Evolutionary conservation across 2,797 vertebrate genomes (phyloP), one percentile per base, ranked within the genome.

Genomic region (Serranus cabrilla): DNA sequence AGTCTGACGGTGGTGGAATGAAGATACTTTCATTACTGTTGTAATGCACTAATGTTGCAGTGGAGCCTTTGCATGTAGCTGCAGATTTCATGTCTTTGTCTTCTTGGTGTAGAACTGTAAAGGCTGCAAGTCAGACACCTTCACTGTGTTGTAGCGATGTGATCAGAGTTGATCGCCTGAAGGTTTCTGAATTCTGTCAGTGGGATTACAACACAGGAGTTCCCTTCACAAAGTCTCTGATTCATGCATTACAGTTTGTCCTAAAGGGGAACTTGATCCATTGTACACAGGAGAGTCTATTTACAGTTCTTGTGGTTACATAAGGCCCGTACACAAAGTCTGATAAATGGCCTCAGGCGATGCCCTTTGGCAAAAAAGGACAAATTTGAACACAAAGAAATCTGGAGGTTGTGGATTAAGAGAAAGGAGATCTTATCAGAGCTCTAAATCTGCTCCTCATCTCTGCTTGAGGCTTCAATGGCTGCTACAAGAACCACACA

Each of bases 61-160:
- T 14, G 12, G 2, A 34, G 14, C 2, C 17, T 57, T 42, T 47
- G 13, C n/a, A 37, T 0, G 0, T 9, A 39, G 9, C n/a, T 40
- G 2, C 17, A 74, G 51, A 52, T 45, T 47, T 25, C 14, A 23
- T 13, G 17, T 50, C n/a, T 37, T 3, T 45, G 18, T 67, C 21
- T 23, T 42, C 10, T 51, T n/a, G 7, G 2, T 39, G 6, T 47
- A 47, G n/a, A 21, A 13, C 16, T 65, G 13, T 20, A 21, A 43
- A 17, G 16, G 21, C 31, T 34, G 50, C 18, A n/a, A 31, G 25
- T 47, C 58, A 25, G 5, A 55, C 39, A 50, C 40, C 18, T 39
- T 68, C 34, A 74, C 9, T 56, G 20, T 39, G 40, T 59, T 47
- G 3, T 20, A 43, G 46, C 31, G 31, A 74, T 51, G 40, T 39